phyloP scores from a whole-genome alignment of 2,797 vertebrate genomes.

The Tympanoctomys barrerae region DNA sequence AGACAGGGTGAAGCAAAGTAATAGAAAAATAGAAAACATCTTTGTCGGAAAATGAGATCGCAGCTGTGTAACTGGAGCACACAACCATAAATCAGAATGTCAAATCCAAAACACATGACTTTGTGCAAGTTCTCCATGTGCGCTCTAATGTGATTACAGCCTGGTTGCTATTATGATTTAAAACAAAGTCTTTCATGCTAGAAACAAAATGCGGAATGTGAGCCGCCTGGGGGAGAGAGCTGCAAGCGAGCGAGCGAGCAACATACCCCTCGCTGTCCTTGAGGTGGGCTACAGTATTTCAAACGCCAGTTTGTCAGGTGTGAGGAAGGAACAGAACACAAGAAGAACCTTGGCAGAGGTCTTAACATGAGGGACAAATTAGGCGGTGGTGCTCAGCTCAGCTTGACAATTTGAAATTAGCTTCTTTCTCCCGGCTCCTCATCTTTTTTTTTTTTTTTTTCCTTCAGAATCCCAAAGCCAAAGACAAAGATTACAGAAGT shows the following conservation, averaged over 20 bases:
- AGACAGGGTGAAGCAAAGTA: slow-evolving; percentile 90
- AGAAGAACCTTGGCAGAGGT: slow-evolving; percentile 83
- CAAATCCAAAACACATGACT: slow-evolving; percentile 98
- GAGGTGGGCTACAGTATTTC: slow-evolving; percentile 87
- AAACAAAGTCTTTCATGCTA: slow-evolving; percentile 97
- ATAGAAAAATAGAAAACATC: slow-evolving; percentile 92
- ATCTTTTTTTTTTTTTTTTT: slow-evolving; percentile 27
- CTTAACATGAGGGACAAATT: slow-evolving; percentile 89
- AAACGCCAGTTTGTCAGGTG: slow-evolving; percentile 88
- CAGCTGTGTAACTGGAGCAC: slow-evolving; percentile 96
- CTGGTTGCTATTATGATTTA: slow-evolving; percentile 99
- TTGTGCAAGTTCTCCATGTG: slow-evolving; percentile 97
- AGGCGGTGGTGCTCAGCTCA: slow-evolving; percentile 83
- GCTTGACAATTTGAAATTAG: slow-evolving; percentile 85
- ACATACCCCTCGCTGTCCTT: slow-evolving; percentile 84
- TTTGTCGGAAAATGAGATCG: slow-evolving; percentile 93
- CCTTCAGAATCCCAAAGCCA: slow-evolving; percentile 88
- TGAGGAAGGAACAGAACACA: slow-evolving; percentile 80
- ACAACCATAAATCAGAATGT: slow-evolving; percentile 93
- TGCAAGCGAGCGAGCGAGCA: slow-evolving; percentile 83
- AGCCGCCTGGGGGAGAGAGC: slow-evolving; percentile 89
- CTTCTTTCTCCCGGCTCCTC: slow-evolving; percentile 81
- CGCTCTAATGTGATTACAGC: slow-evolving; percentile 98
- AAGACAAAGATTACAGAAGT: slow-evolving; percentile 91
- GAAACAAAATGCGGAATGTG: slow-evolving; percentile 93